Evolutionary conservation across 2,797 vertebrate species (phyloP).

Genomic region (Apodemus agrarius): DNA sequence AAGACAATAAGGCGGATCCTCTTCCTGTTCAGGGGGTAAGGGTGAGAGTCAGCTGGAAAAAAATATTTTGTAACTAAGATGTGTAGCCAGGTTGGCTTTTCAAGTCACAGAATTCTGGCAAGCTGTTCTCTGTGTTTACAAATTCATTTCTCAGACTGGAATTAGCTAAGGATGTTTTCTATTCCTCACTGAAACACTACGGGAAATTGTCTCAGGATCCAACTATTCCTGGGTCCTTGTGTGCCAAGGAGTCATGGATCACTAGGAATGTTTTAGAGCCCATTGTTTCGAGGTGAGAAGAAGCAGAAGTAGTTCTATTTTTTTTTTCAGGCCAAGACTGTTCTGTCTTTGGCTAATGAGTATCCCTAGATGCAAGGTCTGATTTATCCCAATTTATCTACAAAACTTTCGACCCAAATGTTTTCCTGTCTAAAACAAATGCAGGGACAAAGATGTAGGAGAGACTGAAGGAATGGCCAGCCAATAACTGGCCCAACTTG

Average conservation of each 20-base stretch:
- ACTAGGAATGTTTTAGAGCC: neutral
- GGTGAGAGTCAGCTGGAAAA: neutral
- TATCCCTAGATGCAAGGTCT: neutral
- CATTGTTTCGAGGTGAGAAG: neutral
- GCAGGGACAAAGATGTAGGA: neutral
- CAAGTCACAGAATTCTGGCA: neutral
- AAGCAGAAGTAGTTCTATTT: neutral
- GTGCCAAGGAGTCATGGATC: neutral
- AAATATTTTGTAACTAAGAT: slow-evolving; percentile 20
- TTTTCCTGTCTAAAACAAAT: neutral
- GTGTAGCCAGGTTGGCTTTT: neutral
- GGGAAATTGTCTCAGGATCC: neutral
- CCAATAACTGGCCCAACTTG: neutral
- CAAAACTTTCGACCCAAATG: neutral
- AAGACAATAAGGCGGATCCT: neutral
- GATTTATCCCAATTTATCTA: neutral
- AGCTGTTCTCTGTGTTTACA: neutral
- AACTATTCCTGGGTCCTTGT: neutral
- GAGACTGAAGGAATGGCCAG: neutral
- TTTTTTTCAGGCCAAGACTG: neutral
- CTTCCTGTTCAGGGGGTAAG: neutral
- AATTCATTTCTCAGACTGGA: neutral
- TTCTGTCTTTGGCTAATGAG: neutral
- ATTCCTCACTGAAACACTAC: neutral
- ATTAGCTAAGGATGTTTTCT: neutral